Conservation (phyloP, 53 echinoderm and acorn worm genomes). For the Echinometra lucunter region DNA sequence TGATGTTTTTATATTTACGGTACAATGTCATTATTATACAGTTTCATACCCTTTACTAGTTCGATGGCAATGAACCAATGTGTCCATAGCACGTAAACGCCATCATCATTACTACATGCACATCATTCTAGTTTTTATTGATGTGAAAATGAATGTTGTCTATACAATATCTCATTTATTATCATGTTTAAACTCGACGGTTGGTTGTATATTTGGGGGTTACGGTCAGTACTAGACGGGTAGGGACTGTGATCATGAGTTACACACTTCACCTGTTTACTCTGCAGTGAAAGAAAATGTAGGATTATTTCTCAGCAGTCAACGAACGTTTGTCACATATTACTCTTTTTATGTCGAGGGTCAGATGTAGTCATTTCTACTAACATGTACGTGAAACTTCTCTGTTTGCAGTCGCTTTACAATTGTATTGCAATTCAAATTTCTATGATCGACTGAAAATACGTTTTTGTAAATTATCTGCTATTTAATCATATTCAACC, state of each 20-base stretch:
- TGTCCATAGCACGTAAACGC: background rate
- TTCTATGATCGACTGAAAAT: too few species aligned
- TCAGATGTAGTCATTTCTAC: background rate
- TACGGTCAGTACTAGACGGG: too few species aligned
- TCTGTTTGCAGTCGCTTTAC: background rate
- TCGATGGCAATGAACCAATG: background rate
- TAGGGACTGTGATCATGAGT: too few species aligned
- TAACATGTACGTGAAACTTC: background rate
- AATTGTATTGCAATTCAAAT: too few species aligned
- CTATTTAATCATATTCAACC: background rate
- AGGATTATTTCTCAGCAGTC: too few species aligned
- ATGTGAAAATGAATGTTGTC: background rate
- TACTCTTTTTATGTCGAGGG: background rate
- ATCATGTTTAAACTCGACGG: too few species aligned
- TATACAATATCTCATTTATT: too few species aligned
- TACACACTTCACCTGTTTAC: too few species aligned
- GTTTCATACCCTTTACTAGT: background rate
- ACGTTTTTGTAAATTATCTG: background rate
- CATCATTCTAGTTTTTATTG: background rate
- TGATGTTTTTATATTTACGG: background rate
- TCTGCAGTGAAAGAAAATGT: too few species aligned
- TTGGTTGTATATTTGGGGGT: too few species aligned
- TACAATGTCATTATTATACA: background rate
- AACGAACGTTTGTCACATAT: too few species aligned
- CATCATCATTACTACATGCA: background rate